phyloP scores from a whole-genome alignment of 1,140 invertebrate genomes.

The Scaptodrosophila lebanonensis region DNA sequence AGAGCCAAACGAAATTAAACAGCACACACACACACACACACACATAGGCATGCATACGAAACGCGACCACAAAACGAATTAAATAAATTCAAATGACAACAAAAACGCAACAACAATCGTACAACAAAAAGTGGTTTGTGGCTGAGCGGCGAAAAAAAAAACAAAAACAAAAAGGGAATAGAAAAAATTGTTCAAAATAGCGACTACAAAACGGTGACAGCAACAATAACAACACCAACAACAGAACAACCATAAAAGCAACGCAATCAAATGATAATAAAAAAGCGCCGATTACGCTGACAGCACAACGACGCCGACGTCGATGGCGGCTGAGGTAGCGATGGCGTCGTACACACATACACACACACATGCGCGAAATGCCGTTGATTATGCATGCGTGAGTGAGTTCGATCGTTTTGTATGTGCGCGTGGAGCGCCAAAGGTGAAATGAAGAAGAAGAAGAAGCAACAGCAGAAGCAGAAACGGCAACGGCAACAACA shows the following conservation, averaged over 20 bases:
- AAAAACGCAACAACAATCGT: slow-evolving; percentile 1
- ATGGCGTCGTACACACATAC: slow-evolving; percentile 9
- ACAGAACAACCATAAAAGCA: slow-evolving; percentile 58
- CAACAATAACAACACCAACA: slow-evolving; percentile 46
- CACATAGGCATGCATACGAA: slow-evolving; percentile 5
- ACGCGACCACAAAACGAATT: slow-evolving; percentile 14
- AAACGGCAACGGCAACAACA: slow-evolving; percentile 4
- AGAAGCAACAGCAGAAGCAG: slow-evolving; percentile 20
- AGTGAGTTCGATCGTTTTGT: slow-evolving; percentile 26
- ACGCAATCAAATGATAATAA: slow-evolving; percentile 73
- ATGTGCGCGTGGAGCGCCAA: slow-evolving; percentile 35
- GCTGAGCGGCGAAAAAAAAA: slow-evolving; percentile 20
- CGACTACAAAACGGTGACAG: slow-evolving; percentile 33
- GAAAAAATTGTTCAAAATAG: slow-evolving; percentile 47
- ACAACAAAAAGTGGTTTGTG: neutral
- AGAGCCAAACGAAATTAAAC: slow-evolving; percentile 9
- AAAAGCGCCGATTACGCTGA: slow-evolving; percentile 64
- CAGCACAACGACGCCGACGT: slow-evolving; percentile 17
- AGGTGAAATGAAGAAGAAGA: slow-evolving; percentile 56
- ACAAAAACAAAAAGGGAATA: slow-evolving; percentile 51
- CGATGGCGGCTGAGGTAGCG: slow-evolving; percentile 11
- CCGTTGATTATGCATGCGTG: slow-evolving; percentile 65
- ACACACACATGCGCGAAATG: slow-evolving; percentile 2
- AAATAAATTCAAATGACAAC: slow-evolving; percentile 20
- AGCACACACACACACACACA: no score